Evolutionary conservation across 1,140 invertebrate genomes (phyloP).

Genomic region (Palaemon carinicauda): DNA sequence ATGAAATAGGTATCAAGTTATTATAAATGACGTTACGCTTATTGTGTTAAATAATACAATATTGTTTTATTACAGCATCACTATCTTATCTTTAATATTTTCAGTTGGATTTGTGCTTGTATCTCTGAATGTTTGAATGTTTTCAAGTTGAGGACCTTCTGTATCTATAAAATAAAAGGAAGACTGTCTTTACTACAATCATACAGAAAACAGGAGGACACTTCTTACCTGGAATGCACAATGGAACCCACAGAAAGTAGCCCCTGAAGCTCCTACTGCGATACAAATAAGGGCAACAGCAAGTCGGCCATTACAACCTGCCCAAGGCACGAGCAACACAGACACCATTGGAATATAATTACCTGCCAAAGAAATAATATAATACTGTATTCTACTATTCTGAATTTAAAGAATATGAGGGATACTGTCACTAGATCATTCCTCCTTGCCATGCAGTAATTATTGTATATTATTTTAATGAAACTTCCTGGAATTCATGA

Average conservation of each 20-base stretch:
- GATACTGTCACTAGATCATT: no score
- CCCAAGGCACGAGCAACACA: slow-evolving; percentile 35
- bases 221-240: slow-evolving; percentile 33
- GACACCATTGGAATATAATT: slow-evolving; percentile 34
- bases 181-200: neutral
- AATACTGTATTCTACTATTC: neutral
- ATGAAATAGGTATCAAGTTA: no score
- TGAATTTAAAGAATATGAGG: neutral
- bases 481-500: no score
- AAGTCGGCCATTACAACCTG: slow-evolving; percentile 23
- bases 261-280: slow-evolving; percentile 22
- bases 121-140: no score
- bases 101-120: no score
- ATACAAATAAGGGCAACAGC: slow-evolving; percentile 33
- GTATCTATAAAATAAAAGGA: neutral
- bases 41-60: no score
- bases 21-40: no score
- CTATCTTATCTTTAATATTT: no score
- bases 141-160: no score
- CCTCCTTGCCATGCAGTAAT: no score
- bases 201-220: neutral
- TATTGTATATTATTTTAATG: no score
- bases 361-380: neutral
- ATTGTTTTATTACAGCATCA: no score
- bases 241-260: slow-evolving; percentile 28